A percentile compares a stretch with the other conserved stretches of the same genome.
Evolutionary conservation across 2,888 invertebrate species (phyloP).

Genomic region (Neoascia interrupta): DNA sequence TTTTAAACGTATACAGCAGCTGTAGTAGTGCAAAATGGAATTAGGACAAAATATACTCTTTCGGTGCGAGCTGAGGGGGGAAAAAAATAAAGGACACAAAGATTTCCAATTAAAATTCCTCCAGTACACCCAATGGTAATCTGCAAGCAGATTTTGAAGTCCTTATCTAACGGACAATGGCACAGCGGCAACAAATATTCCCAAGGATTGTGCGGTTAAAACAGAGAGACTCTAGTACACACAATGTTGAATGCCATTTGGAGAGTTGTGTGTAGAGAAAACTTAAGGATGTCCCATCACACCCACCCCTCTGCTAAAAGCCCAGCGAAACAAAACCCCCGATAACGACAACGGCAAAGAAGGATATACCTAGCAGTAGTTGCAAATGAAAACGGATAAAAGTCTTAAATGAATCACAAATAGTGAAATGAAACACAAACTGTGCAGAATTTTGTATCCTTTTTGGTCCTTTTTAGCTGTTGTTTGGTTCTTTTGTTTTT

Average conservation of each 20-base stretch:
- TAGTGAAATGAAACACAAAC: constrained; percentile 51
- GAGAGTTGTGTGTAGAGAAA: constrained; percentile 16
- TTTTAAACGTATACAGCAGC: constrained; percentile 12
- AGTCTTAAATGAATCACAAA: constrained; percentile 60
- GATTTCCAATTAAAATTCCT: constrained; percentile 68
- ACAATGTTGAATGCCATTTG: constrained; percentile 23
- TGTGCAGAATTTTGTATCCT: constrained; percentile 21
- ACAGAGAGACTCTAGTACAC: no score
- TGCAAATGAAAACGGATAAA: constrained; percentile 47
- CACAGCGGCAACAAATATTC: constrained; percentile 50
- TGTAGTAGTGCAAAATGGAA: constrained; percentile 36
- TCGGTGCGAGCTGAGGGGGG: no score
- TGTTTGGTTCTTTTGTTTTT: not conserved
- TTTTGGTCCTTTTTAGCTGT: not conserved
- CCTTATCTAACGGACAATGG: constrained; percentile 55
- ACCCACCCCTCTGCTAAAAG: no score
- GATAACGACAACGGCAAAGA: not conserved
- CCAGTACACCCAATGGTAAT: constrained; percentile 64
- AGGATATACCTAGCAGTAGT: not conserved
- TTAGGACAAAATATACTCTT: constrained; percentile 42
- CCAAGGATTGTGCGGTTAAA: constrained; percentile 47
- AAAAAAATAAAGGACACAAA: constrained; percentile 57
- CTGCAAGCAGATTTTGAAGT: constrained; percentile 66
- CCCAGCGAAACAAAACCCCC: no score
- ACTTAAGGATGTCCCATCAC: not conserved